Evolutionary conservation across 1,140 invertebrate species (phyloP).

Genomic region (Drosophila funebris): DNA sequence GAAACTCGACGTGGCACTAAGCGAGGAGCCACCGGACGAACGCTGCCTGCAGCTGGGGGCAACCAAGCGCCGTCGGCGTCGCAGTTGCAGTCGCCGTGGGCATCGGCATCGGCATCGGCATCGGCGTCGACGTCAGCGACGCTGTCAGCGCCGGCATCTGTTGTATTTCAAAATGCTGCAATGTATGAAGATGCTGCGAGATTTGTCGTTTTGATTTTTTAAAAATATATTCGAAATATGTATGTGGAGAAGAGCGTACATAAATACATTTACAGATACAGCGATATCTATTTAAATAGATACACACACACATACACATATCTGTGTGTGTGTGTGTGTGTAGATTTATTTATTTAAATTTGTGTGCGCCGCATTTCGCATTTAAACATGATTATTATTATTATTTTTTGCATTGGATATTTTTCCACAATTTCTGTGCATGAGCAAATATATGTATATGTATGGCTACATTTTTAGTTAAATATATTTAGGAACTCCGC

Average conservation of each 20-base stretch:
- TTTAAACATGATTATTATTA: slow-evolving; percentile 39
- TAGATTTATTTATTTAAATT: slow-evolving; percentile 46
- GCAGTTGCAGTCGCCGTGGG: slow-evolving; percentile 17
- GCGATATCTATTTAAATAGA: slow-evolving; percentile 43
- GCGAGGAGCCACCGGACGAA: slow-evolving; percentile 32
- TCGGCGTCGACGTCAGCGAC: not conserved
- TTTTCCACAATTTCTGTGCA: slow-evolving; percentile 20
- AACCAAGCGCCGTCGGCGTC: slow-evolving; percentile 12
- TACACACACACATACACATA: slow-evolving; percentile 15
- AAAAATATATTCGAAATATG: slow-evolving; percentile 66
- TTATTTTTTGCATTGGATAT: slow-evolving; percentile 39
- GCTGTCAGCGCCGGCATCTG: slow-evolving; percentile 42
- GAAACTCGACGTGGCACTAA: slow-evolving; percentile 77
- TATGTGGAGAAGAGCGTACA: slow-evolving; percentile 34
- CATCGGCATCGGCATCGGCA: not conserved
- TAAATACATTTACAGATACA: slow-evolving; percentile 26
- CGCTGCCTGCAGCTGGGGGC: slow-evolving; percentile 58
- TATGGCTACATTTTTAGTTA: slow-evolving; percentile 12
- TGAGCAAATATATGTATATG: not conserved
- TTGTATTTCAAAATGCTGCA: slow-evolving; percentile 79
- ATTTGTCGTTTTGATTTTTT: slow-evolving; percentile 80
- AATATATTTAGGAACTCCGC: not conserved
- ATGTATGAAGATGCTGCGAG: slow-evolving; percentile 23
- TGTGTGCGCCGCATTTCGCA: slow-evolving; percentile 36
- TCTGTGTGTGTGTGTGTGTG: not conserved